Conservation (phyloP, 2,113 vertebrate genomes). For the Lontra canadensis region DNA sequence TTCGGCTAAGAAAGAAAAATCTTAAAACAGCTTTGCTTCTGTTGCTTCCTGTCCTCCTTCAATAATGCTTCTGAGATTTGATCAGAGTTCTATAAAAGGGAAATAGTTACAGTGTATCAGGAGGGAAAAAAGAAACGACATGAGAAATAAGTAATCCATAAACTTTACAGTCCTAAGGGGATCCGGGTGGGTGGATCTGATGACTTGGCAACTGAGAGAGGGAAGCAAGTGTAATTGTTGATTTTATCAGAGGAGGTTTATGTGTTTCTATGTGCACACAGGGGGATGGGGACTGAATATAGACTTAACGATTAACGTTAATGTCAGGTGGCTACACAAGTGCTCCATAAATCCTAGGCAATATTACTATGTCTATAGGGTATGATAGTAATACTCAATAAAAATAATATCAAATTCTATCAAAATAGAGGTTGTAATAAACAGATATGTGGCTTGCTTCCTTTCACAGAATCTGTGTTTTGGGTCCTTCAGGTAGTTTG, state of each 20-base stretch:
- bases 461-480: slow-evolving; percentile 19
- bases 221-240: slow-evolving; percentile 64
- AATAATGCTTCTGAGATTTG: slow-evolving; percentile 47
- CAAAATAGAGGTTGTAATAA: background rate
- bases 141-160: slow-evolving; percentile 74
- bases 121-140: background rate
- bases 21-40: slow-evolving; percentile 34
- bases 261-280: slow-evolving; percentile 1
- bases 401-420: background rate
- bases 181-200: slow-evolving; percentile 67
- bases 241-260: slow-evolving; percentile 70
- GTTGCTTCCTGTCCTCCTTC: background rate
- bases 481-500: background rate
- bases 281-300: background rate
- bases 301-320: slow-evolving; percentile 47
- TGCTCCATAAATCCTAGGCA: background rate
- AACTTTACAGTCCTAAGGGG: slow-evolving; percentile 63
- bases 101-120: slow-evolving; percentile 42
- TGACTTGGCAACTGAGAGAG: slow-evolving; percentile 65
- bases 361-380: background rate
- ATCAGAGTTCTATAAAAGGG: slow-evolving; percentile 49
- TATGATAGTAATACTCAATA: background rate
- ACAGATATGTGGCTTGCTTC: background rate
- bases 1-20: slow-evolving; percentile 39
- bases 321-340: slow-evolving; percentile 40